These are phyloP conservation scores for Enoplosus armatus DNA, from an alignment of 2,797 vertebrate species.

Conservation along the genomic window DNA sequence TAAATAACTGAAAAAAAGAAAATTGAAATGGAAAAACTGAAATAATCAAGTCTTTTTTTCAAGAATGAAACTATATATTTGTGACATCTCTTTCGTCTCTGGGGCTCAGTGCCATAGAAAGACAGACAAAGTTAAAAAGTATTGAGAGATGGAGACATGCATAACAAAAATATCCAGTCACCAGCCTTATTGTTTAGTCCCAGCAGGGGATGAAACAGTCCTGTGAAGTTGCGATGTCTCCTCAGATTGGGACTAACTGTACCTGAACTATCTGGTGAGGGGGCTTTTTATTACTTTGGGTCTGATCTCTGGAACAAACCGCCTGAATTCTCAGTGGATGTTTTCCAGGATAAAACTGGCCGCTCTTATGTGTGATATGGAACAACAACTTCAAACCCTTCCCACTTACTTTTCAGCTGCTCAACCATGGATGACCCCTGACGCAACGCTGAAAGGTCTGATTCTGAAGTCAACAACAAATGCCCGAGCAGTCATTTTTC, in stretches of 20 bases:
- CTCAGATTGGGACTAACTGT: neutral
- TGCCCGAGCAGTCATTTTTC: neutral
- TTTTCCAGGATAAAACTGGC: constrained; percentile 16
- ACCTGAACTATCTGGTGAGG: neutral
- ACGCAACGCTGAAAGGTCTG: neutral
- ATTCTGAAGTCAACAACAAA: constrained; percentile 5
- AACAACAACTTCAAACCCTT: neutral
- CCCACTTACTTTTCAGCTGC: neutral
- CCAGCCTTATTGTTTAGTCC: neutral
- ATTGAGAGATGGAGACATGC: neutral
- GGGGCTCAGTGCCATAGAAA: neutral
- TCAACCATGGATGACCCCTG: neutral
- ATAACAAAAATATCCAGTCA: neutral
- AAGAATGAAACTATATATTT: neutral
- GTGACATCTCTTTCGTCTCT: neutral
- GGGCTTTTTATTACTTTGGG: neutral
- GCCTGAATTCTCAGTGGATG: constrained; percentile 1
- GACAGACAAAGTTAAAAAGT: neutral
- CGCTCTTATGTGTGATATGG: neutral
- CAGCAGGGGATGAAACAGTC: no score
- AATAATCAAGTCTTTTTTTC: neutral
- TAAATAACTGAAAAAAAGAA: no score
- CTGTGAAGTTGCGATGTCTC: no score
- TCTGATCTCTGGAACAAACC: neutral
- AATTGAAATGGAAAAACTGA: no score